Percentiles rank a stretch among this genome's conserved stretches.
phyloP scores from a whole-genome alignment of 2,797 vertebrate genomes.

The Protonibea diacanthus region DNA sequence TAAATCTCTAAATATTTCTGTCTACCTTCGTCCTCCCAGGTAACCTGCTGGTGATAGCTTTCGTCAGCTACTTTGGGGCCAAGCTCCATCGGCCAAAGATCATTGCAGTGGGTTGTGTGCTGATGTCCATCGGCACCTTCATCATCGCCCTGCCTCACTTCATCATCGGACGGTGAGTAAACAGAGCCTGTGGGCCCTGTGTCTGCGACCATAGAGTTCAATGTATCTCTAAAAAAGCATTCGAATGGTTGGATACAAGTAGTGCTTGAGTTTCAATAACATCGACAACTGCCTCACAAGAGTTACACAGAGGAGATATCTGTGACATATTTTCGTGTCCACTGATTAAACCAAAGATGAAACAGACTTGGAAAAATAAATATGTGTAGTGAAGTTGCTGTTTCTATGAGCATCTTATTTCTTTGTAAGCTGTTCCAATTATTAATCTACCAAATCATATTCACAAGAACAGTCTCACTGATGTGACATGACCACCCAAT shows the following conservation, averaged over 20 bases:
- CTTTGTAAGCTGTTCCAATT: not conserved
- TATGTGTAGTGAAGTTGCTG: no score
- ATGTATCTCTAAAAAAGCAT: not conserved
- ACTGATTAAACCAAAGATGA: not conserved
- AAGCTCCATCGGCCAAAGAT: constrained; percentile 86
- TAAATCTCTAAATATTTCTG: not conserved
- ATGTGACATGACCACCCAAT: not conserved
- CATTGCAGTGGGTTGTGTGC: constrained; percentile 81
- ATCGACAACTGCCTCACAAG: not conserved
- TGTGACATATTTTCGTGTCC: not conserved
- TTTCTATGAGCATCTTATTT: not conserved
- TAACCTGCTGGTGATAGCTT: constrained; percentile 84
- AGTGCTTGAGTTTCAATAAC: not conserved
- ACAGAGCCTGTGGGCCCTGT: not conserved
- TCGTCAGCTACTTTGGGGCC: constrained; percentile 86
- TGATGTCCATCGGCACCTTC: constrained; percentile 85
- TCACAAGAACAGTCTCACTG: not conserved
- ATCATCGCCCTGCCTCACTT: constrained; percentile 86
- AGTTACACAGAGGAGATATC: not conserved
- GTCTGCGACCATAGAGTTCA: not conserved
- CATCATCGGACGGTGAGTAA: constrained; percentile 83
- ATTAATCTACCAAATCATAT: constrained; percentile 10
- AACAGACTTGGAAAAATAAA: not conserved
- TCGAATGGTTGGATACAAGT: no score
- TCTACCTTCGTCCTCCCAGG: constrained; percentile 61